These are phyloP conservation scores for Sturnira hondurensis DNA, from an alignment of 2,113 vertebrate genomes.

Conservation along the genomic window DNA sequence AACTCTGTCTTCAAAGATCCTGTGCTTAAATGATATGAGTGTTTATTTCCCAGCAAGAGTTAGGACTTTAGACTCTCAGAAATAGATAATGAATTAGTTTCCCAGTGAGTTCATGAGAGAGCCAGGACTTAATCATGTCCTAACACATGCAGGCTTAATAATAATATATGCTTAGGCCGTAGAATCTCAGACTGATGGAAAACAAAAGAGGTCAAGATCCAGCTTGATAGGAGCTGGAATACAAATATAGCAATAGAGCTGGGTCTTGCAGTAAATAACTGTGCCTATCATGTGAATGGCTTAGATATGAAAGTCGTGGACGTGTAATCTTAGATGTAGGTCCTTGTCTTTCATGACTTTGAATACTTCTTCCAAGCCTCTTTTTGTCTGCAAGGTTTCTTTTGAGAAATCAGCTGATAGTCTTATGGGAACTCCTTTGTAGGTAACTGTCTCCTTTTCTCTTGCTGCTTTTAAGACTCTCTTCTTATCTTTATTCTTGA, in stretches of 20 bases:
- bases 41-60: neutral
- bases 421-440: too few relatives aligned
- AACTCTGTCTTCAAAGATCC: neutral
- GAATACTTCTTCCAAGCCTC: too few relatives aligned
- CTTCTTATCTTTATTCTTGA: too few relatives aligned
- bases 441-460: too few relatives aligned
- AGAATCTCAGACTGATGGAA: neutral
- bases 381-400: too few relatives aligned
- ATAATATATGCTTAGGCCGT: neutral
- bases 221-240: neutral
- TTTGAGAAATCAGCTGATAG: too few relatives aligned
- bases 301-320: neutral
- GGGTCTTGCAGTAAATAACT: neutral
- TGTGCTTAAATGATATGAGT: neutral
- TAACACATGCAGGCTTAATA: neutral
- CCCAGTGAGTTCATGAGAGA: neutral
- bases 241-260: neutral
- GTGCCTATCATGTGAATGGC: neutral
- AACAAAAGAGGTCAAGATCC: neutral
- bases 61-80: neutral
- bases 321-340: too few relatives aligned
- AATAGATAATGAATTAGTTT: neutral
- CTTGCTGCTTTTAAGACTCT: too few relatives aligned
- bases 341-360: too few relatives aligned
- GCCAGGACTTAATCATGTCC: neutral